Evolutionary conservation across 2,797 vertebrate genomes (phyloP).

Genomic region (Rhinella marina): DNA sequence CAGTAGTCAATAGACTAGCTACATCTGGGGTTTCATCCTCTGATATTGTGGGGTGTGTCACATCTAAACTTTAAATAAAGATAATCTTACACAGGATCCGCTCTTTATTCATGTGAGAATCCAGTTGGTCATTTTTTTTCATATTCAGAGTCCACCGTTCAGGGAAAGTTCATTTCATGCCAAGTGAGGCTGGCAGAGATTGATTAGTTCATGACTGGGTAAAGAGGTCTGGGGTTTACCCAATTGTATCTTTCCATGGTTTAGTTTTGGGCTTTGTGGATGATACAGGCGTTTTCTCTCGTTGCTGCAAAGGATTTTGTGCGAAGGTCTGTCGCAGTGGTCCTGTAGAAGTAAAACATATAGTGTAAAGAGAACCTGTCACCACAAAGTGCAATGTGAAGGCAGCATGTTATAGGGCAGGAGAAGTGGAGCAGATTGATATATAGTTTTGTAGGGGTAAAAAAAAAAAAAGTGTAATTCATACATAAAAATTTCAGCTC

Average conservation of each 20-base stretch:
- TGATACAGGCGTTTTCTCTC: slow-evolving; percentile 37
- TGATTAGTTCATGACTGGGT: neutral
- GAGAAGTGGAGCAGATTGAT: no score
- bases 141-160: neutral
- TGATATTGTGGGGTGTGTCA: neutral
- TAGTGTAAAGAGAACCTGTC: neutral
- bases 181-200: neutral
- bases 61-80: neutral
- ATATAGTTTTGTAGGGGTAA: no score
- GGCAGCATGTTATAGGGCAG: no score
- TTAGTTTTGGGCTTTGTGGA: slow-evolving; percentile 61
- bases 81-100: neutral
- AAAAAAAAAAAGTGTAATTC: no score
- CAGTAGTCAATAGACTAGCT: neutral
- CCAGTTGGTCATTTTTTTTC: neutral
- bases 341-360: slow-evolving; percentile 69
- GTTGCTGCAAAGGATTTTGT: slow-evolving; percentile 83
- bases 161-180: neutral
- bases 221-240: neutral
- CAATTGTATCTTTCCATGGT: slow-evolving; percentile 71
- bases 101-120: neutral
- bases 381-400: no score
- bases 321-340: slow-evolving; percentile 87
- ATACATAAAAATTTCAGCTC: no score
- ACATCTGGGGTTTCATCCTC: neutral